Conservation (phyloP, 1,140 invertebrate genomes). For the Potamilus streckersoni region DNA sequence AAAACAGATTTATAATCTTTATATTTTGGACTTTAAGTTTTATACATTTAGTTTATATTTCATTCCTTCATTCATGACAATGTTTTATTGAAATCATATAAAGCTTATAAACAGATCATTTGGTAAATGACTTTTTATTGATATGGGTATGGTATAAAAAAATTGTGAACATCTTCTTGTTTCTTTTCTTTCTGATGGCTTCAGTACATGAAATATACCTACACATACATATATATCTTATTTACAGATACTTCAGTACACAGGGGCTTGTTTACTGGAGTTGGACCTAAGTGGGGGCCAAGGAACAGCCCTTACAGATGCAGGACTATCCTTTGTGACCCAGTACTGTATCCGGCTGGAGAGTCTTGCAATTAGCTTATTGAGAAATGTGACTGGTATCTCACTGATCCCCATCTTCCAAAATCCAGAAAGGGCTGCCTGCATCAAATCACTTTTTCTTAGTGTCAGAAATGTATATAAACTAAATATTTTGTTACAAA, state of each 20-base stretch:
- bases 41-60: too few species aligned
- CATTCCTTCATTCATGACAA: too few species aligned
- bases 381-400: slow-evolving; percentile 43
- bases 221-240: neutral
- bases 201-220: too few species aligned
- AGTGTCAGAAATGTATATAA: slow-evolving; percentile 50
- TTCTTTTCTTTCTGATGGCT: too few species aligned
- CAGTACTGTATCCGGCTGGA: slow-evolving; percentile 53
- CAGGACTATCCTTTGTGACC: slow-evolving; percentile 44
- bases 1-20: too few species aligned
- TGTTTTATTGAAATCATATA: too few species aligned
- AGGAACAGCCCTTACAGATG: slow-evolving; percentile 44
- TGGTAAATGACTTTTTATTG: too few species aligned
- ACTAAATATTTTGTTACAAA: too few species aligned
- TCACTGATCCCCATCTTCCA: slow-evolving; percentile 51
- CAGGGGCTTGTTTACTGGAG: slow-evolving; percentile 40
- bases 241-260: slow-evolving; percentile 50
- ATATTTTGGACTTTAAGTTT: too few species aligned
- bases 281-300: slow-evolving; percentile 58
- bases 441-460: slow-evolving; percentile 46
- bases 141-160: too few species aligned
- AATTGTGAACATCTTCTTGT: too few species aligned
- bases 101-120: too few species aligned
- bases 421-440: slow-evolving; percentile 39
- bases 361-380: slow-evolving; percentile 48